Evolutionary conservation across 2,113 vertebrate species (phyloP).

Genomic region (Lepus americanus): DNA sequence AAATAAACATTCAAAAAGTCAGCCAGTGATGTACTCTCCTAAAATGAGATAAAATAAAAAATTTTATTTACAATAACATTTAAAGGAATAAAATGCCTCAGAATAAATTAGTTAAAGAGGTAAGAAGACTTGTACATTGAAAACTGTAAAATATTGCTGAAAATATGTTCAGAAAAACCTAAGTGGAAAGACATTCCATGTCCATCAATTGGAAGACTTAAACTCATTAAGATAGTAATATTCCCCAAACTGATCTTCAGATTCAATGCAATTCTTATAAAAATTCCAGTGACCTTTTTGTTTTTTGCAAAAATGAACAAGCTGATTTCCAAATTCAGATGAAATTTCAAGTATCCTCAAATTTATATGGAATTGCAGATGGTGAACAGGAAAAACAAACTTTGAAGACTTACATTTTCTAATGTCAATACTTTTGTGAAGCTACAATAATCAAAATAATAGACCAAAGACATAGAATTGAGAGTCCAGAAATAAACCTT

Average conservation of each 20-base stretch:
- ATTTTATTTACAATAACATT: neutral
- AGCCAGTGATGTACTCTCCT: neutral
- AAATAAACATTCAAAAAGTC: neutral
- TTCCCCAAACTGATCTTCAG: neutral
- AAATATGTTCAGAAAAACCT: no score
- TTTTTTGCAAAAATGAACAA: neutral
- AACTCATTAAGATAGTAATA: neutral
- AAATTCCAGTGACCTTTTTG: neutral
- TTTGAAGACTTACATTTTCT: neutral
- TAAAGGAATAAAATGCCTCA: neutral
- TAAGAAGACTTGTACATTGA: neutral
- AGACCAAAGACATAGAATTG: neutral
- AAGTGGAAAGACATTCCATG: neutral
- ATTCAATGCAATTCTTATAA: no score
- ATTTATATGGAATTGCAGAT: neutral
- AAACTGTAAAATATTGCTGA: neutral
- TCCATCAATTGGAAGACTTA: neutral
- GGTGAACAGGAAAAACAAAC: neutral
- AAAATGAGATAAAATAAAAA: constrained; percentile 28
- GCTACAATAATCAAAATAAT: neutral
- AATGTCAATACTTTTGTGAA: neutral
- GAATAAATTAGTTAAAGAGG: neutral
- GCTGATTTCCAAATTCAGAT: neutral
- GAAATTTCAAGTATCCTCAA: neutral
- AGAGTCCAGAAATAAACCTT: neutral